A percentile compares a stretch with the other conserved stretches of the same genome.
These are phyloP conservation scores for Proctacanthus coquilletti DNA, from an alignment of 1,140 invertebrate species.

Conservation along the genomic window DNA sequence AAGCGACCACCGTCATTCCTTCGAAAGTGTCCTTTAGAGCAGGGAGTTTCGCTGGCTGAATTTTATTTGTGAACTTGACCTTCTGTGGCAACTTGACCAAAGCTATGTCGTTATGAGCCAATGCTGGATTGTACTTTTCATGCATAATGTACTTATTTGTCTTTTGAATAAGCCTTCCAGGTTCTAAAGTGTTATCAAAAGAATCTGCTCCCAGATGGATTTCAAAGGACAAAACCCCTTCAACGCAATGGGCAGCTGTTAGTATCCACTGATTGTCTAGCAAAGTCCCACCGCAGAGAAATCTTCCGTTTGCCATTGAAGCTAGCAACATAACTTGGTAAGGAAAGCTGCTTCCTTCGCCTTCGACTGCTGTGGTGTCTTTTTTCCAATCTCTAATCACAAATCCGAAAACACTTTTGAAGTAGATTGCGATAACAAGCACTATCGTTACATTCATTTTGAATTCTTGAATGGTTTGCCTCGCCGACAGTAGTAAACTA, in stretches of 20 bases:
- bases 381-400: too few species aligned
- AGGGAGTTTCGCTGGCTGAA: conserved; percentile 18
- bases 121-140: conserved; percentile 18
- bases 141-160: conserved; percentile 26
- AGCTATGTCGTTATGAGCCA: conserved; percentile 25
- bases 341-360: too few species aligned
- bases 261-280: conserved; percentile 53
- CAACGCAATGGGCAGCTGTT: conserved; percentile 65
- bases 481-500: too few species aligned
- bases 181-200: conserved; percentile 17
- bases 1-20: conserved; percentile 22
- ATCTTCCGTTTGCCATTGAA: conserved; percentile 25
- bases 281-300: conserved; percentile 56
- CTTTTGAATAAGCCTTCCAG: conserved; percentile 17
- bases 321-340: conserved; percentile 29
- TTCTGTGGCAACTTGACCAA: conserved; percentile 21
- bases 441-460: too few species aligned
- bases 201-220: conserved; percentile 23
- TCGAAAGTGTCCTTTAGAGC: conserved; percentile 14
- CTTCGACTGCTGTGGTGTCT: too few species aligned
- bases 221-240: conserved; percentile 30
- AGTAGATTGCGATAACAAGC: too few species aligned
- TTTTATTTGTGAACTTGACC: conserved; percentile 16
- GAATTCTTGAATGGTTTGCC: too few species aligned
- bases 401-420: too few species aligned